Evolutionary conservation across 2,797 vertebrate genomes (phyloP).

Genomic region (Bradypus variegatus): DNA sequence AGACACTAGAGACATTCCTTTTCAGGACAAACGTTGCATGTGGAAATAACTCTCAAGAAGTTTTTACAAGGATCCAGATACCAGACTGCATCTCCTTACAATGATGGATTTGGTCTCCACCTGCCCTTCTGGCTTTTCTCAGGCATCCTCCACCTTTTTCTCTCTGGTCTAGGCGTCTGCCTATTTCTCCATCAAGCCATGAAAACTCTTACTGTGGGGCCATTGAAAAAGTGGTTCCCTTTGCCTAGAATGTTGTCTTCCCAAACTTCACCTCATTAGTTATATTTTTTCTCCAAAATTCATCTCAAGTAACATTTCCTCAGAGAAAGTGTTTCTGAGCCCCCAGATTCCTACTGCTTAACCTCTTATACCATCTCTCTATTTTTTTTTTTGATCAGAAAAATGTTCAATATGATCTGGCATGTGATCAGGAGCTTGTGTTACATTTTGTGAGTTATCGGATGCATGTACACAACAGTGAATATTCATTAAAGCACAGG

Average conservation of each 20-base stretch:
- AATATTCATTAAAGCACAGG: too few relatives aligned
- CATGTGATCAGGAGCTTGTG: too few relatives aligned
- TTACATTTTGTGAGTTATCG: too few relatives aligned
- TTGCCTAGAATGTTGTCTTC: neutral
- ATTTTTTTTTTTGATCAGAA: too few relatives aligned
- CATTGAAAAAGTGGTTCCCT: neutral
- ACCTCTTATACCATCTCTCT: too few relatives aligned
- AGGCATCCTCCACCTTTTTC: neutral
- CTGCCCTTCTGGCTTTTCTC: neutral
- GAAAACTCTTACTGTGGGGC: neutral
- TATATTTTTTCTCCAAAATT: slow-evolving; percentile 9
- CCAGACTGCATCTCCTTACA: neutral
- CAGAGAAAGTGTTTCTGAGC: neutral
- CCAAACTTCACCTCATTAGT: neutral
- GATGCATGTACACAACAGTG: too few relatives aligned
- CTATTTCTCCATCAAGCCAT: neutral
- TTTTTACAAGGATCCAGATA: neutral
- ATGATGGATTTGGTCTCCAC: neutral
- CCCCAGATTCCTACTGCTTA: neutral
- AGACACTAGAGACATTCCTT: neutral
- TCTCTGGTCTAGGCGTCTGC: neutral
- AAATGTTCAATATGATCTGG: too few relatives aligned
- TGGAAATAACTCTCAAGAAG: neutral
- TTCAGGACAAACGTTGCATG: slow-evolving; percentile 19
- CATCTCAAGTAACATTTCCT: neutral